Percentiles rank a stretch among this genome's conserved stretches.
These are phyloP conservation scores for Gymnorhina tibicen DNA, from an alignment of 2,113 vertebrate species.

Conservation along the genomic window DNA sequence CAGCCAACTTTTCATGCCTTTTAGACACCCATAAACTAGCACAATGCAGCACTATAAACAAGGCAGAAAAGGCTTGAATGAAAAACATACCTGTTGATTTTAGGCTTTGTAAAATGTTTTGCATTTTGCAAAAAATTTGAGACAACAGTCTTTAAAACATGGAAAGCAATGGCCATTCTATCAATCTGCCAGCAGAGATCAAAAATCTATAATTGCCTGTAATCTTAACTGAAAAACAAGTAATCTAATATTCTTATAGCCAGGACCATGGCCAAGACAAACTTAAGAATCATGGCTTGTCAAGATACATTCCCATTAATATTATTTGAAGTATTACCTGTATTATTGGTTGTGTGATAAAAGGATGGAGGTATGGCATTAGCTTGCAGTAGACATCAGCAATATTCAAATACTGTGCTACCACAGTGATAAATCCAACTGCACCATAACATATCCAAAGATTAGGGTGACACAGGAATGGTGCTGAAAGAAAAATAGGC, in stretches of 20 bases:
- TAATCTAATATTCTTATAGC: neutral
- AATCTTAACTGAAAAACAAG: neutral
- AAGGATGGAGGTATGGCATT: slow-evolving; percentile 93
- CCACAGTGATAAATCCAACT: slow-evolving; percentile 94
- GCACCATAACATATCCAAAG: slow-evolving; percentile 97
- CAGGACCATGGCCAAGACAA: neutral
- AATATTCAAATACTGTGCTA: slow-evolving; percentile 93
- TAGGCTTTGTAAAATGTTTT: neutral
- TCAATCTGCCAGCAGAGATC: neutral
- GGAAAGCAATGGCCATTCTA: neutral
- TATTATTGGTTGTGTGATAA: slow-evolving; percentile 94
- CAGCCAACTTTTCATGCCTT: neutral
- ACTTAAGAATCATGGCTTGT: neutral
- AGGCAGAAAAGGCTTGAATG: neutral
- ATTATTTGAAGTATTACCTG: slow-evolving; percentile 76
- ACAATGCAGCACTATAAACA: neutral
- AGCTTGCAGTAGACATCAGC: slow-evolving; percentile 98
- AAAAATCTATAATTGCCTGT: neutral
- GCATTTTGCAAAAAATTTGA: neutral
- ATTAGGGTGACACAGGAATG: slow-evolving; percentile 96
- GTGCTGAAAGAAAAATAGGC: slow-evolving; percentile 70
- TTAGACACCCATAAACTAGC: neutral
- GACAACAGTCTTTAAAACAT: neutral
- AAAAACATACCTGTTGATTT: neutral
- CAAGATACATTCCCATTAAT: neutral